Conservation (phyloP, 2,797 vertebrate species). For the Microctenopoma steveboyesi region DNA sequence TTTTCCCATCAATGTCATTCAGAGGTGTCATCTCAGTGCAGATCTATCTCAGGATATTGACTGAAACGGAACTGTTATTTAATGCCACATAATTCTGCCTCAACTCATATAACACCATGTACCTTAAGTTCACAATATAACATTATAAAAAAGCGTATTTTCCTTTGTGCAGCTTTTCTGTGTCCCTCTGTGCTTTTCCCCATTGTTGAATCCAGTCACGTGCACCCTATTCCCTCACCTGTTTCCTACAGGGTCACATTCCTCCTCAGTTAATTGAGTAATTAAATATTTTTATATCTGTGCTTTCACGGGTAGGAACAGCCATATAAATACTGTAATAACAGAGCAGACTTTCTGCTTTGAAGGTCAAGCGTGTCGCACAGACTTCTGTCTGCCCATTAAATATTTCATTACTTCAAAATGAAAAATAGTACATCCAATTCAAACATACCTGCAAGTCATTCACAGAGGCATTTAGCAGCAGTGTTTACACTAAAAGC, state of each 20-base stretch:
- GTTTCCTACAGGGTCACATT: constrained; percentile 75
- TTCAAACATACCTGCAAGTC: constrained; percentile 78
- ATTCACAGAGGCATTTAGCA: constrained; percentile 60
- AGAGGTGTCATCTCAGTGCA: constrained; percentile 39
- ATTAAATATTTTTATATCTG: constrained; percentile 83
- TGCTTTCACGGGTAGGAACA: constrained; percentile 64
- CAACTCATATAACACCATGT: constrained; percentile 21
- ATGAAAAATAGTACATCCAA: constrained; percentile 78
- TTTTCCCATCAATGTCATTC: constrained; percentile 51
- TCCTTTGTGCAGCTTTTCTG: constrained; percentile 1
- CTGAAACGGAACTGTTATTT: constrained; percentile 28
- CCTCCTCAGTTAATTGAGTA: constrained; percentile 83
- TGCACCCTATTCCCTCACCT: constrained; percentile 63
- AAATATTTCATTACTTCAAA: constrained; percentile 86
- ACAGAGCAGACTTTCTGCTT: constrained; percentile 69
- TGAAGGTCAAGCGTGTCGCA: constrained; percentile 79
- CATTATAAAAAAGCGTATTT: constrained; percentile 16
- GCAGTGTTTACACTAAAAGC: constrained; percentile 55
- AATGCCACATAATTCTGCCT: constrained; percentile 29
- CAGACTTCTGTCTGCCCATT: constrained; percentile 67
- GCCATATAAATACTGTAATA: constrained; percentile 83
- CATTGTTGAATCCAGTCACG: constrained; percentile 59
- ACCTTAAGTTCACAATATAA: constrained; percentile 31
- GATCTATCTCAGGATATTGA: constrained; percentile 41
- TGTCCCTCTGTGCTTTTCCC: constrained; percentile 3